Evolutionary conservation across 2,888 invertebrate genomes (phyloP), one percentile per base, ranked within the genome.

Genomic region (Scrobipalpa costella): DNA sequence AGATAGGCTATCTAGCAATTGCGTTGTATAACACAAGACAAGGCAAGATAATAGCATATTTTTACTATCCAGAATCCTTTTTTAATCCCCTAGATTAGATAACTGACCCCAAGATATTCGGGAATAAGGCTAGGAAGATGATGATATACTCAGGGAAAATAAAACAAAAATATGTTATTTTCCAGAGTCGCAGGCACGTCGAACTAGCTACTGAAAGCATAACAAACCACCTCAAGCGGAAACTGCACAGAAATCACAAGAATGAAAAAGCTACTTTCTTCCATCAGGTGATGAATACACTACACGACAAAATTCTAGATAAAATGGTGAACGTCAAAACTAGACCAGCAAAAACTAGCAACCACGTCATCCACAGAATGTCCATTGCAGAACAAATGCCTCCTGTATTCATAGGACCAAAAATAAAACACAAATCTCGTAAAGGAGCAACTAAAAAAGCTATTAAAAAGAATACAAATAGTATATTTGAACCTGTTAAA

Each of bases 131-230:
- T n/a, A n/a, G n/a, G n/a, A n/a, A n/a, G n/a, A n/a, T n/a, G n/a
- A n/a, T n/a, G n/a, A n/a, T n/a, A 7, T 9, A 9, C 11, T 8
- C 11, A 38, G 34, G 11, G 9, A 38, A 9, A 2, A 2, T 38
- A 1, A 13, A 40, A 13, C 40, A 13, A 3, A 13, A 3, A 40
- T n/a, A 3, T 13, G n/a, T 40, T 40, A 7, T 7, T 9, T 50
- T 50, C 21, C 50, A 50, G 50, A 50, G 11, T 11, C 50, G 50
- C 21, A 50, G 50, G 5, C 50, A 50, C 50, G 15, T 50, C 50
- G 50, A 50, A 50, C 50, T 11, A 11, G 17, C 49, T 17, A 19
- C 49, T 1, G 19, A 50, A 0, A 50, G 19, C 5, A 21, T 21
- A 11, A 1, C 21, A 19, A 50, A 17, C 8, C 1, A 21, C 3